phyloP scores from a whole-genome alignment of 2,888 invertebrate species.

The Papilio elwesi region DNA sequence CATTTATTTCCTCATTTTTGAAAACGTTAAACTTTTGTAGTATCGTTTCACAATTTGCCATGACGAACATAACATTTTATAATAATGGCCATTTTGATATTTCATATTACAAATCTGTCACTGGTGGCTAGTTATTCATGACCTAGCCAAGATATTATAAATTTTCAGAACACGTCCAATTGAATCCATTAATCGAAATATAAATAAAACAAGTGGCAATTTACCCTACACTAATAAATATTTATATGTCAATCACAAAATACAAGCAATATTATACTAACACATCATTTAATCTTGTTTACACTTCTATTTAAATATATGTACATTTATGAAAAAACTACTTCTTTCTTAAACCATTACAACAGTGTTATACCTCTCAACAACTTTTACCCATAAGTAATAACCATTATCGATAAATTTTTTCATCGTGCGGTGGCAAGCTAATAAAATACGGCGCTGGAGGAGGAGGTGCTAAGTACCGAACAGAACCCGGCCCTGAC shows the following conservation, averaged over 20 bases:
- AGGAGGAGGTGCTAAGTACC: conserved; percentile 86
- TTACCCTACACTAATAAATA: conserved; percentile 26
- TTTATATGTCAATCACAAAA: conserved; percentile 45
- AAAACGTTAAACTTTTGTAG: background rate
- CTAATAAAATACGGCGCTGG: conserved; percentile 87
- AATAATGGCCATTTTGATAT: conserved; percentile 25
- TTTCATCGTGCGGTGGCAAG: conserved; percentile 86
- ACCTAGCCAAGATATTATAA: conserved; percentile 51
- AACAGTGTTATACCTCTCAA: conserved; percentile 28
- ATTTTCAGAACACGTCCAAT: conserved; percentile 2
- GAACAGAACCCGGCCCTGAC: conserved; percentile 78
- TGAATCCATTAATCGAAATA: conserved; percentile 19
- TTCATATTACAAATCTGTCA: conserved; percentile 45
- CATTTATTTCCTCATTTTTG: conserved; percentile 4
- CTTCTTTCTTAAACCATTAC: conserved; percentile 37
- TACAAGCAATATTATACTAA: conserved; percentile 43
- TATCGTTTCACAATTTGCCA: background rate
- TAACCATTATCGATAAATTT: conserved; percentile 85
- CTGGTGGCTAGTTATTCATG: conserved; percentile 62
- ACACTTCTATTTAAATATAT: conserved; percentile 33
- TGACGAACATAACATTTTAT: conserved; percentile 1
- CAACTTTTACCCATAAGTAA: background rate
- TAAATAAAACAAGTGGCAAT: conserved; percentile 30
- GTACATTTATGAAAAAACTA: conserved; percentile 43
- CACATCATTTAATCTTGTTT: conserved; percentile 15